Conservation (phyloP, 2,888 invertebrate species). For the Xanthostigma xanthostigma region DNA sequence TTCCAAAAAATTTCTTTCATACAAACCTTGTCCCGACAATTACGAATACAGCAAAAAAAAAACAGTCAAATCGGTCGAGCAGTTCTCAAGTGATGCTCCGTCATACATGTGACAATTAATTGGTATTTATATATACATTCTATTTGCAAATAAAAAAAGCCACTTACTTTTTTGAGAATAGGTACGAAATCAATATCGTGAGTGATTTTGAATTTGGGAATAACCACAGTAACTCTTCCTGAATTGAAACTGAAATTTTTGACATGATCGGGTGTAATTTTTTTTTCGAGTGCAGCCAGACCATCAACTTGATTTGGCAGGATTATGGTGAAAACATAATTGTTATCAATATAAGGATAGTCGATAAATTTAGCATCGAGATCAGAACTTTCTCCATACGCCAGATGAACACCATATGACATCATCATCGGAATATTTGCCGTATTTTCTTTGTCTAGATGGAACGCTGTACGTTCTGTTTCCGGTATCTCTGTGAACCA, state of each 20-base stretch:
- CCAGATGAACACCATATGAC: too few species aligned
- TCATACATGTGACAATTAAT: too few species aligned
- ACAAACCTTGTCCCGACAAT: too few species aligned
- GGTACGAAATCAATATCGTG: constrained; percentile 31
- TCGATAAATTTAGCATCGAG: constrained; percentile 21
- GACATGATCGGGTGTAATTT: constrained; percentile 6
- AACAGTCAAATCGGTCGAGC: too few species aligned
- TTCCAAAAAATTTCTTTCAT: too few species aligned
- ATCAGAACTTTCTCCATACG: constrained; percentile 1
- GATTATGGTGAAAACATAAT: constrained; percentile 14
- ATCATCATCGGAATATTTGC: too few species aligned
- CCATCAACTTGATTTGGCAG: constrained; percentile 13
- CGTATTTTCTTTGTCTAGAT: too few species aligned
- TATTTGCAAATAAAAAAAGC: neutral
- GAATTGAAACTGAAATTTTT: constrained; percentile 2
- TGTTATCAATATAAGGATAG: constrained; percentile 16
- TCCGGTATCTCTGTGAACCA: neutral
- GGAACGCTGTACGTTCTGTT: too few species aligned
- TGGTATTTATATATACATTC: too few species aligned
- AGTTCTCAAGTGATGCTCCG: too few species aligned
- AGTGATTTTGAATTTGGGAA: constrained; percentile 16
- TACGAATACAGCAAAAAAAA: too few species aligned
- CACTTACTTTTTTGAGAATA: constrained; percentile 40
- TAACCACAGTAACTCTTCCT: constrained; percentile 10
- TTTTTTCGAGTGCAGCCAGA: constrained; percentile 10